A percentile compares a stretch with the other conserved stretches of the same genome.
phyloP scores from a whole-genome alignment of 2,888 invertebrate genomes.

The Corbicula japonica region DNA sequence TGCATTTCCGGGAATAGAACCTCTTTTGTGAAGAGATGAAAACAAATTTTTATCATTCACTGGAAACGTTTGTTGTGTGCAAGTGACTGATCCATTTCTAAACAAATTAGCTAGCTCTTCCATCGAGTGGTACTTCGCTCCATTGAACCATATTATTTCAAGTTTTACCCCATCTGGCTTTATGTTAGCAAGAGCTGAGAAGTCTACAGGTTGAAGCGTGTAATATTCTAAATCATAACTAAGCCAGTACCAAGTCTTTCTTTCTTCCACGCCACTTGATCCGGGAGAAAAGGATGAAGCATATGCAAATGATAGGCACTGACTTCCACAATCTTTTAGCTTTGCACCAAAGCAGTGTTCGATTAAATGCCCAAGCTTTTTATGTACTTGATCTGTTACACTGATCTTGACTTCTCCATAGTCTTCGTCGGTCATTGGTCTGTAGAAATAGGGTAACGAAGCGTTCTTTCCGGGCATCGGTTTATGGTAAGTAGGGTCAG shows the following conservation, averaged over 20 bases:
- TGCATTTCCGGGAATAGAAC: slow-evolving; percentile 41
- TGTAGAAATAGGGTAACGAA: slow-evolving; percentile 42
- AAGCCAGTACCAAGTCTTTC: slow-evolving; percentile 61
- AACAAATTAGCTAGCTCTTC: slow-evolving; percentile 25
- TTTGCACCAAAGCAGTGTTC: slow-evolving; percentile 44
- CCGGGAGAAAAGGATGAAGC: slow-evolving; percentile 24
- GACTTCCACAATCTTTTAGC: slow-evolving; percentile 32
- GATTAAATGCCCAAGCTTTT: slow-evolving; percentile 40
- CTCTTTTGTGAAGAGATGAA: slow-evolving; percentile 60
- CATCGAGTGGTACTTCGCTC: slow-evolving; percentile 51
- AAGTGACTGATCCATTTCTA: slow-evolving; percentile 23
- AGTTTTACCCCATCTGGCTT: slow-evolving; percentile 15
- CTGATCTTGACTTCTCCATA: slow-evolving; percentile 3
- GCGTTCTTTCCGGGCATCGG: slow-evolving; percentile 43
- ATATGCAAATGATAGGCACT: slow-evolving; percentile 50
- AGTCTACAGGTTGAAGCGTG: slow-evolving; percentile 70
- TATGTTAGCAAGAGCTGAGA: slow-evolving; percentile 68
- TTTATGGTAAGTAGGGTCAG: slow-evolving; percentile 61
- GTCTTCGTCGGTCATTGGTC: slow-evolving; percentile 49
- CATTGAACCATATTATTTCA: slow-evolving; percentile 64
- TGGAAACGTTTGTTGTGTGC: slow-evolving; percentile 28
- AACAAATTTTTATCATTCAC: slow-evolving; percentile 16
- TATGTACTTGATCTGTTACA: slow-evolving; percentile 39
- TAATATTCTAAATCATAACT: slow-evolving; percentile 60
- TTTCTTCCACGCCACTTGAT: slow-evolving; percentile 18